Evolutionary conservation across 2,888 invertebrate genomes (phyloP).

Genomic region (Mythimna impura): DNA sequence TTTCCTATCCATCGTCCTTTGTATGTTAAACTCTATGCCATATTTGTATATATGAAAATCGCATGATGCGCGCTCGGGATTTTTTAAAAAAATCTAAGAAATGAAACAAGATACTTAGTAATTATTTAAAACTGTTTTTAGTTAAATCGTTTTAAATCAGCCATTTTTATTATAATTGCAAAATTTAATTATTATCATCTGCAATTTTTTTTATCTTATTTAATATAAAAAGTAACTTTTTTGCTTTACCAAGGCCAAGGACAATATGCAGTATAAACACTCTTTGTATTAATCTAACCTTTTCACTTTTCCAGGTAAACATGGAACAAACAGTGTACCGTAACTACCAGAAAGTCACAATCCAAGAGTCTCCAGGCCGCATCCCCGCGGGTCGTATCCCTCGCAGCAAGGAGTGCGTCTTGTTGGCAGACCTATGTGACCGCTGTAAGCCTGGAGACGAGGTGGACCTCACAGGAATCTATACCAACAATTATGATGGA

Average conservation of each 20-base stretch:
- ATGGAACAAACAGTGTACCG: constrained; percentile 99
- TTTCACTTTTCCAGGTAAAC: constrained; percentile 93
- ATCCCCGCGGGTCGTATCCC: constrained; percentile 99
- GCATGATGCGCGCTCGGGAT: too few relatives aligned
- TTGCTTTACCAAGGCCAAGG: neutral
- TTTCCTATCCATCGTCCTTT: too few relatives aligned
- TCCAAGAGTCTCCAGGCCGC: constrained; percentile 99
- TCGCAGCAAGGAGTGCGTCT: constrained; percentile 98
- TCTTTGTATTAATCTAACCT: neutral
- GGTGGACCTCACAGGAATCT: constrained; percentile 98
- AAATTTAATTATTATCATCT: too few relatives aligned
- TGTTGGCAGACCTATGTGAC: constrained; percentile 98
- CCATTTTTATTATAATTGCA: too few relatives aligned
- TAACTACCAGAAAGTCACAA: constrained; percentile 99
- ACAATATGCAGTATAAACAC: neutral
- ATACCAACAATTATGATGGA: constrained; percentile 99
- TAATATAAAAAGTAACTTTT: too few relatives aligned
- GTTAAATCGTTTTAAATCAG: too few relatives aligned
- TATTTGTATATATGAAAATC: too few relatives aligned
- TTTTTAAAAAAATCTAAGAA: too few relatives aligned
- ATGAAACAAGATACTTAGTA: too few relatives aligned
- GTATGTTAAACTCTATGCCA: too few relatives aligned
- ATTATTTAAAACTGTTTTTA: too few relatives aligned
- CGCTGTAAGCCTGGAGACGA: constrained; percentile 99
- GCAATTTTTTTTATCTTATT: too few relatives aligned